Evolutionary conservation across 2,113 vertebrate species (phyloP).

Genomic region (Ptychochromis oligacanthus): DNA sequence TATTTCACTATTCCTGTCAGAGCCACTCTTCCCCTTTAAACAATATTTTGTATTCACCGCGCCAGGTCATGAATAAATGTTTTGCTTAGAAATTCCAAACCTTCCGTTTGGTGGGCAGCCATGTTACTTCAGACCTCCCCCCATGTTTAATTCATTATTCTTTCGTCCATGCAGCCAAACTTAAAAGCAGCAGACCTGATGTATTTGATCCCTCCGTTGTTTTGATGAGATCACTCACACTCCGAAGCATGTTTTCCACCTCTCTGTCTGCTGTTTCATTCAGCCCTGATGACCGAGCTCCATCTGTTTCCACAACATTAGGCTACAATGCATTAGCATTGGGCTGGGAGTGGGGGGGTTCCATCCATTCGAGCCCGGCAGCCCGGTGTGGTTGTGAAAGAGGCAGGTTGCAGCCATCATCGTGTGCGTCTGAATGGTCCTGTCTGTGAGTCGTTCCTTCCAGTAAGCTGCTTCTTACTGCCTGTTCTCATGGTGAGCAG

Average conservation of each 20-base stretch:
- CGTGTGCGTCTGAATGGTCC: conserved; percentile 37
- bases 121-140: conserved; percentile 58
- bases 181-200: conserved; percentile 65
- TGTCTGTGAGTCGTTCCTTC: conserved; percentile 61
- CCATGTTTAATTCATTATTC: conserved; percentile 72
- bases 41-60: conserved; percentile 65
- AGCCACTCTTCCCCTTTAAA: conserved; percentile 59
- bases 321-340: conserved; percentile 59
- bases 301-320: conserved; percentile 73
- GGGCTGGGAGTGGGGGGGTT: conserved; percentile 24
- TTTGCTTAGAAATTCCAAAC: conserved; percentile 71
- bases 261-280: conserved; percentile 60
- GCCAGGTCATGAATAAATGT: conserved; percentile 71
- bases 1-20: conserved; percentile 66
- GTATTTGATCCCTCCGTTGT: conserved; percentile 68
- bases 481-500: conserved; percentile 40
- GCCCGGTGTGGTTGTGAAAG: conserved; percentile 43
- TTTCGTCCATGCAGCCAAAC: conserved; percentile 53
- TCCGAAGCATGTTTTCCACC: conserved; percentile 57
- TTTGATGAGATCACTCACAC: conserved; percentile 69
- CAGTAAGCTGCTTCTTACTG: conserved; percentile 54
- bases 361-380: conserved; percentile 48
- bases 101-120: conserved; percentile 66
- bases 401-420: conserved; percentile 52
- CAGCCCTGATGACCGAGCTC: conserved; percentile 60